A percentile compares a stretch with the other conserved stretches of the same genome.
Evolutionary conservation across 1,140 invertebrate species (phyloP).

Genomic region (Yoshiicerus persimilis): DNA sequence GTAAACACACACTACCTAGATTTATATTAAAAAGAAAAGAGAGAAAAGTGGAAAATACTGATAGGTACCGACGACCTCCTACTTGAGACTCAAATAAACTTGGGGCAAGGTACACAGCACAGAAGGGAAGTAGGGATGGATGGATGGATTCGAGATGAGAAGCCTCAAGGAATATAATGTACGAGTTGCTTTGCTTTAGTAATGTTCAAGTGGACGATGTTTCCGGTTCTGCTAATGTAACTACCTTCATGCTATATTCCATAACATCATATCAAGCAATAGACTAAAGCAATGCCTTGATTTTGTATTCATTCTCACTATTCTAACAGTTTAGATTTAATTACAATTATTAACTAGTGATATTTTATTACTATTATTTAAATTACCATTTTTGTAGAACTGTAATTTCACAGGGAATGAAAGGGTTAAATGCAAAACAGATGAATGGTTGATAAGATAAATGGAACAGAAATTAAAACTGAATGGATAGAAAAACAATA

Average conservation of each 20-base stretch:
- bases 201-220: slow-evolving; percentile 26
- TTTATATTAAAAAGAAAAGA: not conserved
- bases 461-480: not conserved
- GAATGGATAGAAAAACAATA: not conserved
- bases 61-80: too few relatives aligned
- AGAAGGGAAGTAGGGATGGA: not conserved
- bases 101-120: not conserved
- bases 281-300: not conserved
- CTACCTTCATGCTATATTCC: not conserved
- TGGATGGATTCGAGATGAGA: not conserved
- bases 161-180: not conserved
- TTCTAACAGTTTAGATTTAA: too few relatives aligned
- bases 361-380: not conserved
- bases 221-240: slow-evolving; percentile 32
- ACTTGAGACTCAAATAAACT: not conserved
- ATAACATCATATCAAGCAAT: not conserved
- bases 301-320: not conserved
- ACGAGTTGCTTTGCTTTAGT: not conserved
- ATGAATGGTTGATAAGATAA: not conserved
- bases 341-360: too few relatives aligned
- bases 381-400: not conserved
- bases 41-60: not conserved
- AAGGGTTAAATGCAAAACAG: not conserved
- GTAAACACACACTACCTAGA: not conserved
- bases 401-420: too few relatives aligned